These are phyloP conservation scores for Cecropterus lyciades DNA, from an alignment of 1,140 invertebrate genomes.

Conservation along the genomic window DNA sequence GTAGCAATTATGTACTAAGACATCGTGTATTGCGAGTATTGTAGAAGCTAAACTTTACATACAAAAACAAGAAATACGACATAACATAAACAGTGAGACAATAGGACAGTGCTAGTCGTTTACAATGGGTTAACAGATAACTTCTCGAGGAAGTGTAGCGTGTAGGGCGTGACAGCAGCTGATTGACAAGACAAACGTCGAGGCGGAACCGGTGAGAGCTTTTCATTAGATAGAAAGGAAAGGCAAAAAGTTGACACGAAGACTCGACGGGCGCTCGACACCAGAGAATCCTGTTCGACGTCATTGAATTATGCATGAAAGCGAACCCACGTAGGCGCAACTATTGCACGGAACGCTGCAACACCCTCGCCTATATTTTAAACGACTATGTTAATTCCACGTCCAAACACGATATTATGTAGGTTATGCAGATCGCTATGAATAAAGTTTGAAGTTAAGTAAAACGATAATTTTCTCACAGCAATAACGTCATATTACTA, in stretches of 20 bases:
- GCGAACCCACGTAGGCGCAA: slow-evolving; percentile 43
- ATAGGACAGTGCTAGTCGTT: slow-evolving; percentile 67
- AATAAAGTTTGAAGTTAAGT: slow-evolving; percentile 13
- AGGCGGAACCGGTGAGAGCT: slow-evolving; percentile 61
- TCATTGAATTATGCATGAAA: slow-evolving; percentile 70
- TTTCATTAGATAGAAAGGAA: slow-evolving; percentile 68
- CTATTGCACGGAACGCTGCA: slow-evolving; percentile 44
- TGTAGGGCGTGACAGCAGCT: slow-evolving; percentile 52
- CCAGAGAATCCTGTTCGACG: slow-evolving; percentile 57
- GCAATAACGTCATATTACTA: slow-evolving; percentile 17
- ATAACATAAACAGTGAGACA: slow-evolving; percentile 74
- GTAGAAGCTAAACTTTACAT: no score
- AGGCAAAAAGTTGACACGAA: slow-evolving; percentile 64
- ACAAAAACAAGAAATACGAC: slow-evolving; percentile 46
- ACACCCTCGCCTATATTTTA: slow-evolving; percentile 36
- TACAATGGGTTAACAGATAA: slow-evolving; percentile 80
- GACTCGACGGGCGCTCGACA: slow-evolving; percentile 38
- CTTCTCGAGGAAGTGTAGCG: slow-evolving; percentile 63
- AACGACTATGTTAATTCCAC: slow-evolving; percentile 47
- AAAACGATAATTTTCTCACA: slow-evolving; percentile 11
- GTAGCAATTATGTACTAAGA: no score
- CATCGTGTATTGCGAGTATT: no score
- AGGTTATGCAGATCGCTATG: slow-evolving; percentile 20
- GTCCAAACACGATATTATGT: slow-evolving; percentile 20
- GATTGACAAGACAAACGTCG: slow-evolving; percentile 77